Evolutionary conservation across 2,888 invertebrate genomes (phyloP).

Genomic region (Ochropleura plecta): DNA sequence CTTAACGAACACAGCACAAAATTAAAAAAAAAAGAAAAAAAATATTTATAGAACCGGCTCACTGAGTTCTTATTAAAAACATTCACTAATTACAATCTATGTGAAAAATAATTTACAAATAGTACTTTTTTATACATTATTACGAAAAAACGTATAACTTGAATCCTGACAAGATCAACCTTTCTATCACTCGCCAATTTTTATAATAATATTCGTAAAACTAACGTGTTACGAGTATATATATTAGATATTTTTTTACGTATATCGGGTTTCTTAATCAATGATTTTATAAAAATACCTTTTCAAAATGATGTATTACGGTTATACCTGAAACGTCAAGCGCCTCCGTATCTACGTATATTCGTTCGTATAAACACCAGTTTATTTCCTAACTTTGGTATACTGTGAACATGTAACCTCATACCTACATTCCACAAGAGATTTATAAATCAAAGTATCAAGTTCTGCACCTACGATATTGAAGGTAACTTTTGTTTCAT

Average conservation of each 20-base stretch:
- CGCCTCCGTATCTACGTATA: slow-evolving; percentile 70
- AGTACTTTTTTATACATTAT: slow-evolving; percentile 83
- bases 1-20: slow-evolving; percentile 91
- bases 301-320: slow-evolving; percentile 79
- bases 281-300: slow-evolving; percentile 90
- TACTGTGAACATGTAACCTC: slow-evolving; percentile 86
- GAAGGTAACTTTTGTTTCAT: slow-evolving; percentile 88
- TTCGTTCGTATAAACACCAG: slow-evolving; percentile 75
- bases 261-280: slow-evolving; percentile 89
- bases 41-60: slow-evolving; percentile 84
- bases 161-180: slow-evolving; percentile 85
- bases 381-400: slow-evolving; percentile 90
- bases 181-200: slow-evolving; percentile 78
- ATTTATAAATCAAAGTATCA: slow-evolving; percentile 70
- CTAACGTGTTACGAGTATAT: slow-evolving; percentile 87
- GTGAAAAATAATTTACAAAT: slow-evolving; percentile 88
- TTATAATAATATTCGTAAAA: slow-evolving; percentile 82
- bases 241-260: slow-evolving; percentile 88
- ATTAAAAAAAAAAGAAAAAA: slow-evolving; percentile 76
- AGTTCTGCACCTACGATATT: slow-evolving; percentile 80
- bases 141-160: slow-evolving; percentile 87
- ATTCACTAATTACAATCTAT: slow-evolving; percentile 87
- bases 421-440: slow-evolving; percentile 81
- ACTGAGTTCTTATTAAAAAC: slow-evolving; percentile 84
- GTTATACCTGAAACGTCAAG: slow-evolving; percentile 68